phyloP scores from a whole-genome alignment of 2,888 invertebrate genomes.

The Volucella inanis region DNA sequence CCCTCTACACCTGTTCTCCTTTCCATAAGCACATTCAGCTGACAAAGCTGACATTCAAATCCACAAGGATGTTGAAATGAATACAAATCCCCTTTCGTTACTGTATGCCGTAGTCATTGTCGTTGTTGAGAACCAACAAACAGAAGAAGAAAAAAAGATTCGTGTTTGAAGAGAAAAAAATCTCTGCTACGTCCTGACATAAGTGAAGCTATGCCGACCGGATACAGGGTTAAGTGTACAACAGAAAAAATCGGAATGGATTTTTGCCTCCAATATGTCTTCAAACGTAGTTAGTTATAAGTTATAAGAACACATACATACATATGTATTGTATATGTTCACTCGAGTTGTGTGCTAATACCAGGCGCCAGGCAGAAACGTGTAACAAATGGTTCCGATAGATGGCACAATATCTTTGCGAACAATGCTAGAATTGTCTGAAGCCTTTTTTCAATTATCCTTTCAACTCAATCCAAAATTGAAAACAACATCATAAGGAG shows the following conservation, averaged over 20 bases:
- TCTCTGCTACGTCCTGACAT: no score
- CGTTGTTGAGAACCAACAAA: neutral
- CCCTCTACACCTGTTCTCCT: neutral
- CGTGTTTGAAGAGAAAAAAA: neutral
- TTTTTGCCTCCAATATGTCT: neutral
- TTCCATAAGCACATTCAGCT: neutral
- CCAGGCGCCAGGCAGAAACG: conserved; percentile 38
- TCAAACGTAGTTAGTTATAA: neutral
- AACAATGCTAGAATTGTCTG: conserved; percentile 24
- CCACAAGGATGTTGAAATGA: conserved; percentile 33
- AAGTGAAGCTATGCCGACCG: no score
- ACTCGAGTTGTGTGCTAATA: neutral
- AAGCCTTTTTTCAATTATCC: conserved; percentile 43
- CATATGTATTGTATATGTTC: neutral
- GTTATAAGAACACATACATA: neutral
- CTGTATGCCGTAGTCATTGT: neutral
- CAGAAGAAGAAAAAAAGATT: neutral
- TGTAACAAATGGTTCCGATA: conserved; percentile 33
- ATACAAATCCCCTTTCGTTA: conserved; percentile 45
- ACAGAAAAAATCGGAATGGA: no score
- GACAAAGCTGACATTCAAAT: conserved; percentile 17
- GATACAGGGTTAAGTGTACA: no score
- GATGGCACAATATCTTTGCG: conserved; percentile 25
- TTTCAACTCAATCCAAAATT: conserved; percentile 1
- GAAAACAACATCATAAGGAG: no score